Evolutionary conservation across 2,797 vertebrate genomes (phyloP), one percentile per base, ranked within the genome.

Genomic region (Telmatherina bonti): DNA sequence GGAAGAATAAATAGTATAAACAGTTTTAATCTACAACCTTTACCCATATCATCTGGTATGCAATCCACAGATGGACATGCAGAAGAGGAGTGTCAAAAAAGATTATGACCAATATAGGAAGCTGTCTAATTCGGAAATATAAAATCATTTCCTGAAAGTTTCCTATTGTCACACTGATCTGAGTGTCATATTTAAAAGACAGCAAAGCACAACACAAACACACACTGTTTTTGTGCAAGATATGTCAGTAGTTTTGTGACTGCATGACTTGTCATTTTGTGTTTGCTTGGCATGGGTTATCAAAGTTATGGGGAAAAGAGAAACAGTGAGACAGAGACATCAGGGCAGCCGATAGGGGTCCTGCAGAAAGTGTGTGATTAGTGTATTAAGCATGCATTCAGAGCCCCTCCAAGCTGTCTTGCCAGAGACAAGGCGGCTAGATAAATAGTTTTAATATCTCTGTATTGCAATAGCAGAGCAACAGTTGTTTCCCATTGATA

Each of bases 401-500:
- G 75, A 88, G 89, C 75, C 80, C 79, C 84, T 91, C 86, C 35
- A 68, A 85, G 89, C 89, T 90, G 89, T 88, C 89, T 86, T 70
- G 8, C 77, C 76, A 75, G 72, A 84, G 73, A 74, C 75, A 73
- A 67, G 82, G 74, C 43, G 60, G 84, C 75, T 67, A 85, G 91
- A 93, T 90, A 91, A 92, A 92, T 91, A 90, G 88, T 88, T 91
- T 92, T 92, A 93, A 94, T 94, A 92, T 91, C 80, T 70, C 78
- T 60, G 63, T 84, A 81, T 91, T 91, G 75, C 77, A 20, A 84
- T 85, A 76, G 76, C 62, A 65, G 81, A 72, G 92, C 93, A 94
- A 93, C 93, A 93, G 92, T 94, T 94, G 91, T 90, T 86, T 88
- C 70, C 71, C 84, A 79, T 74, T 77, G 82, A 89, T 69, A 52